Evolutionary conservation across 2,797 vertebrate genomes (phyloP).

Genomic region (Lithobates pipiens): DNA sequence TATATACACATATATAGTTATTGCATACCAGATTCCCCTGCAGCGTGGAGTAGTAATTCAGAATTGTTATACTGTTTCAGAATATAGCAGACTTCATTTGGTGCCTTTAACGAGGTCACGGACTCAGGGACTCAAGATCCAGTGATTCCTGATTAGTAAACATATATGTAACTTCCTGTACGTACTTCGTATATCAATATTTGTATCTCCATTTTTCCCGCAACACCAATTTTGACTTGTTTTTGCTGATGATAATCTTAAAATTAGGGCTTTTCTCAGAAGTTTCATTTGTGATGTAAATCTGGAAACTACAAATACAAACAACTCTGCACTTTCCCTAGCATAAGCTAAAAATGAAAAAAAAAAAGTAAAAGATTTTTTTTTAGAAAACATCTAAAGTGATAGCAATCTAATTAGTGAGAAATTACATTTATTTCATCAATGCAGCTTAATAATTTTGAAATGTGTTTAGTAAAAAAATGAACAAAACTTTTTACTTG

Average conservation of each 20-base stretch:
- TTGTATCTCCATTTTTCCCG: neutral
- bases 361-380: neutral
- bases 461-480: neutral
- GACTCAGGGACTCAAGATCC: too few relatives aligned
- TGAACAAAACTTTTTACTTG: neutral
- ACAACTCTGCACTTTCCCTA: neutral
- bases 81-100: too few relatives aligned
- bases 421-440: neutral
- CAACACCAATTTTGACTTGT: neutral
- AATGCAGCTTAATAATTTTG: neutral
- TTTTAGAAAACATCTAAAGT: neutral
- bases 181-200: neutral
- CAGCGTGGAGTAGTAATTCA: too few relatives aligned
- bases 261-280: neutral
- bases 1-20: too few relatives aligned
- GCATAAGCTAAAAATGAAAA: neutral
- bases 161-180: neutral
- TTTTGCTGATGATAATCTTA: neutral
- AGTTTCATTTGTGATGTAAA: neutral
- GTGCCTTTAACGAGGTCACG: too few relatives aligned
- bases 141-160: neutral
- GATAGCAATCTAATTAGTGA: conserved; percentile 15
- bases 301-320: conserved; percentile 20
- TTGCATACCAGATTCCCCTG: too few relatives aligned
- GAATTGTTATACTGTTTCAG: too few relatives aligned